Evolutionary conservation across 2,113 vertebrate species (phyloP).

Genomic region (Platanista minor): DNA sequence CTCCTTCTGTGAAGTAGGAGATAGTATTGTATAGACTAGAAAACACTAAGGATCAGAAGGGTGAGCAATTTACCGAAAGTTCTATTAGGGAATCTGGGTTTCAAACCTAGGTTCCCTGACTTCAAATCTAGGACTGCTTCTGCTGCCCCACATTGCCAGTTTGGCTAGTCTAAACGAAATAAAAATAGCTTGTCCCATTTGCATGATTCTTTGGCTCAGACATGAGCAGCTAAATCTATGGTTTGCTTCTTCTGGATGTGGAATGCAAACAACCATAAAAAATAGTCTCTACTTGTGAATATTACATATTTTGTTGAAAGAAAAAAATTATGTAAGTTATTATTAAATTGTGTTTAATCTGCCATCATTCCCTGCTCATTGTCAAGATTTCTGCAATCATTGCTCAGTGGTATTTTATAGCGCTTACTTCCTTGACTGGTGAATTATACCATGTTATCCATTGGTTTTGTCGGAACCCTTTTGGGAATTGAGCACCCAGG

Average conservation of each 20-base stretch:
- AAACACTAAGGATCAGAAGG: not conserved
- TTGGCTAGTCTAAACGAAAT: slow-evolving; percentile 28
- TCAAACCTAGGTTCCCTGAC: not conserved
- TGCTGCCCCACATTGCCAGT: not conserved
- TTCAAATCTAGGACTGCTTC: not conserved
- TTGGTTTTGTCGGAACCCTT: not conserved
- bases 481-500: not conserved
- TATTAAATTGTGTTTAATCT: not conserved
- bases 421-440: not conserved
- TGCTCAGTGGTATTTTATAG: not conserved
- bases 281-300: not conserved
- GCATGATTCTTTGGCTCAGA: slow-evolving; percentile 48
- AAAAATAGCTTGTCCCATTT: slow-evolving; percentile 60
- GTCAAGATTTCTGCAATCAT: not conserved
- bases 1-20: not conserved
- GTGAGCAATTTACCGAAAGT: not conserved
- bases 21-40: not conserved
- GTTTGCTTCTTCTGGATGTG: slow-evolving; percentile 11
- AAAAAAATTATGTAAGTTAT: not conserved
- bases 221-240: slow-evolving; percentile 26
- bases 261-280: not conserved
- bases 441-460: not conserved
- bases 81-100: not conserved
- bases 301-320: not conserved
- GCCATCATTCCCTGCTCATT: not conserved